Evolutionary conservation across 2,113 vertebrate genomes (phyloP).

Genomic region (Cottus gobio): DNA sequence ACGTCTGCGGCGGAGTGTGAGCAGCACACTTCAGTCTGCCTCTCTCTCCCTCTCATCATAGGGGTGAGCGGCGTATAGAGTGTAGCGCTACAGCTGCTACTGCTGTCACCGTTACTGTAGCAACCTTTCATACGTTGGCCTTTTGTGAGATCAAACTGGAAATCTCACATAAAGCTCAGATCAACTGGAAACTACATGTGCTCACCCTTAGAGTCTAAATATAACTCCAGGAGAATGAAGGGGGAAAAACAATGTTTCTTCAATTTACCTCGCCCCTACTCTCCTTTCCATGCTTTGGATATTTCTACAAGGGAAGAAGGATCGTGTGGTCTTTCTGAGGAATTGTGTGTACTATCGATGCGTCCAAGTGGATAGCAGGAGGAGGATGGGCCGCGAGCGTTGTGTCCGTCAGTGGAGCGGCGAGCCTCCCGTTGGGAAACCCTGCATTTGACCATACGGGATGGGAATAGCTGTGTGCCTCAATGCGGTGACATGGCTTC

Average conservation of each 20-base stretch:
- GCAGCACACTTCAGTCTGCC: constrained; percentile 18
- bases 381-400: constrained; percentile 30
- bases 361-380: constrained; percentile 41
- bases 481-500: neutral
- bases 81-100: constrained; percentile 32
- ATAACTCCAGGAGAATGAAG: constrained; percentile 38
- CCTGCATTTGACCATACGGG: neutral
- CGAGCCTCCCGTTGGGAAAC: neutral
- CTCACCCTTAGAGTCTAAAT: constrained; percentile 24
- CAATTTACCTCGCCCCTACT: constrained; percentile 30
- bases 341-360: constrained; percentile 53
- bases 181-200: neutral
- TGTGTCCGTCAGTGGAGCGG: constrained; percentile 19
- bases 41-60: constrained; percentile 31
- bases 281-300: constrained; percentile 61
- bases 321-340: constrained; percentile 66
- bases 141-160: constrained; percentile 49
- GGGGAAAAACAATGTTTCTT: neutral
- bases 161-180: constrained; percentile 15
- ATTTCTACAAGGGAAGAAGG: constrained; percentile 51
- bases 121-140: constrained; percentile 49
- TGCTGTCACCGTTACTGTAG: constrained; percentile 53
- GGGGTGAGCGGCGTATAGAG: constrained; percentile 32
- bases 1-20: neutral
- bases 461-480: neutral